Percentiles rank a stretch among this genome's conserved stretches.
Conservation (phyloP, 2,113 vertebrate species). For the Chaetorhynchus papuensis region DNA sequence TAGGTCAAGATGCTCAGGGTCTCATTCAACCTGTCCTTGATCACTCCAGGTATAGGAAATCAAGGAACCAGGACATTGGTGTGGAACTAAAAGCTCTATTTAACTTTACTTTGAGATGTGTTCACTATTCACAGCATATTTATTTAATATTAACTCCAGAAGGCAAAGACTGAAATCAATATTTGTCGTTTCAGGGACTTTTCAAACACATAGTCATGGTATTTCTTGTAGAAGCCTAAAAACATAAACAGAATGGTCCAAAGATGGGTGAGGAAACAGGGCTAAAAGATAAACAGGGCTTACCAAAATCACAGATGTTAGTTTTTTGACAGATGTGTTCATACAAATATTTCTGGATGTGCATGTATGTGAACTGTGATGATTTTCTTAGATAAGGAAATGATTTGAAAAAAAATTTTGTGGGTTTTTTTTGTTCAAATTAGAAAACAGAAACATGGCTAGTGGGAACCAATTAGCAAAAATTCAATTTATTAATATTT, state of each 20-base stretch:
- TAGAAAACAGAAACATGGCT: not conserved
- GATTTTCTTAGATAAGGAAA: not conserved
- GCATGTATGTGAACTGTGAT: rapidly evolving
- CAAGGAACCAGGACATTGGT: not conserved
- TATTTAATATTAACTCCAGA: not conserved
- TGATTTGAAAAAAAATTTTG: rapidly evolving
- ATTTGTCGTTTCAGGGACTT: not conserved
- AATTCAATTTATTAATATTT: not conserved
- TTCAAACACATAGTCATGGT: not conserved
- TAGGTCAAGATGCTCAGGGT: not conserved
- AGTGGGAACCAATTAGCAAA: not conserved
- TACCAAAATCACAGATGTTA: not conserved
- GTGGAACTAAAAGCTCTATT: not conserved
- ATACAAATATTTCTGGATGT: not conserved
- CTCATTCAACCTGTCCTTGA: not conserved
- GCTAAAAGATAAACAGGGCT: not conserved
- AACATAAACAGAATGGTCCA: not conserved
- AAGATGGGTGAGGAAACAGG: not conserved
- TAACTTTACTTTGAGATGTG: not conserved
- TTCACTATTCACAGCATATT: not conserved
- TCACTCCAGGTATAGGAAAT: not conserved
- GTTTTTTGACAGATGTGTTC: not conserved
- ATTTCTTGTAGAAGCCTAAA: not conserved
- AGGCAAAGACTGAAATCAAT: not conserved
- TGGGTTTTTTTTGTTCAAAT: not conserved